Conservation (phyloP, 1,140 invertebrate genomes). For the Meloidogyne floridensis region DNA sequence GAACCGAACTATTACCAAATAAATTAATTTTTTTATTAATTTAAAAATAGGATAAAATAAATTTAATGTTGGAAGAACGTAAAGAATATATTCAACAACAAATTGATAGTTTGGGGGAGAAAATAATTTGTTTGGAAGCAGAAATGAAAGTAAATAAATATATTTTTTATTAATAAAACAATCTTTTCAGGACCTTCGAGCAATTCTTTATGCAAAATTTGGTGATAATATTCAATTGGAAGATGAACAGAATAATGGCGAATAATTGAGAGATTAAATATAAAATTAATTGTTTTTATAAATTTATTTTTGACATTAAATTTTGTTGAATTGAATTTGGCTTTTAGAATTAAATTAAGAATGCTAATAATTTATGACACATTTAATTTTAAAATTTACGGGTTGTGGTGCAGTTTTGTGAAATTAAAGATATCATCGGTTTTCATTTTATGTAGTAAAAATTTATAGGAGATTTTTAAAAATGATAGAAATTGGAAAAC, state of each 20-base stretch:
- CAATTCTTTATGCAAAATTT: slow-evolving; percentile 42
- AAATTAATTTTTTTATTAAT: neutral
- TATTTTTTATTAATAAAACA: neutral
- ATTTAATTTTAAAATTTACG: too few relatives aligned
- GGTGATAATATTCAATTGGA: slow-evolving; percentile 44
- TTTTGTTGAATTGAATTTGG: too few relatives aligned
- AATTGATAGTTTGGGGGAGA: neutral
- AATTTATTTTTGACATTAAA: too few relatives aligned
- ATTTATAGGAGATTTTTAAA: neutral
- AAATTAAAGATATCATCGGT: neutral
- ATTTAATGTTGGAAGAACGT: slow-evolving; percentile 22
- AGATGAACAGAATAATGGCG: slow-evolving; percentile 30
- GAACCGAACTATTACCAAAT: neutral
- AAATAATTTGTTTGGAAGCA: slow-evolving; percentile 9
- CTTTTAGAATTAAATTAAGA: too few relatives aligned
- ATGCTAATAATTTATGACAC: too few relatives aligned
- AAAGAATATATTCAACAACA: slow-evolving; percentile 21
- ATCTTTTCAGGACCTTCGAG: slow-evolving; percentile 24
- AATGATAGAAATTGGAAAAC: too few relatives aligned
- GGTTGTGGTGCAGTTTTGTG: too few relatives aligned
- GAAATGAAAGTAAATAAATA: slow-evolving; percentile 27
- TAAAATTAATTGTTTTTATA: too few relatives aligned
- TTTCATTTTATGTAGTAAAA: neutral
- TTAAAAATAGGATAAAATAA: slow-evolving; percentile 19
- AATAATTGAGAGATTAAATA: neutral